Percentiles rank a stretch among this genome's conserved stretches.
Evolutionary conservation across 1,140 invertebrate genomes (phyloP).

Genomic region (Archegozetes longisetosus): DNA sequence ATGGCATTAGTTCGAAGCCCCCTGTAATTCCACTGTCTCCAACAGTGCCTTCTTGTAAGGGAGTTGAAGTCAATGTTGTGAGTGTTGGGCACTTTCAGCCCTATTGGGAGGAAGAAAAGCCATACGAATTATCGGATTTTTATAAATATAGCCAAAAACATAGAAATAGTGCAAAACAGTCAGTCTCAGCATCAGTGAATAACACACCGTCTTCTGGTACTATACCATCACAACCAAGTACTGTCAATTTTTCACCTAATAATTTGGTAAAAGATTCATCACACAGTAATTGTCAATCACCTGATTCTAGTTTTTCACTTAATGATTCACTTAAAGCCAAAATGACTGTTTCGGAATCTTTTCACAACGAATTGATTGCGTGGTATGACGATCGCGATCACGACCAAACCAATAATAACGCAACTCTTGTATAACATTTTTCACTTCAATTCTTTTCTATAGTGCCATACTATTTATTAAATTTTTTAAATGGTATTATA

Average conservation of each 20-base stretch:
- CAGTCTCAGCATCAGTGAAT: too few relatives aligned
- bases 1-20: neutral
- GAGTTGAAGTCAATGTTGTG: constrained; percentile 43
- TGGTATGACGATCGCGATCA: constrained; percentile 34
- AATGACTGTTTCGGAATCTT: constrained; percentile 26
- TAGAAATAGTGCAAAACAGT: too few relatives aligned
- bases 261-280: too few relatives aligned
- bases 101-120: constrained; percentile 81
- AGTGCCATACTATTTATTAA: too few relatives aligned
- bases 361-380: constrained; percentile 30
- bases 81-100: constrained; percentile 73
- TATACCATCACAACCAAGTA: too few relatives aligned
- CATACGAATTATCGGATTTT: constrained; percentile 91
- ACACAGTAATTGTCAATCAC: too few relatives aligned
- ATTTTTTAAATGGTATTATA: too few relatives aligned
- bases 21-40: constrained; percentile 4
- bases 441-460: too few relatives aligned
- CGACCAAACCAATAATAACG: too few relatives aligned
- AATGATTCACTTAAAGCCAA: constrained; percentile 1
- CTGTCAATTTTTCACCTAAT: too few relatives aligned
- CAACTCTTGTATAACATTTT: too few relatives aligned
- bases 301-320: neutral
- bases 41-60: neutral
- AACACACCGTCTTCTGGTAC: too few relatives aligned
- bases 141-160: constrained; percentile 92